Conservation (phyloP, 2,797 vertebrate species). For the Taeniopygia guttata region DNA sequence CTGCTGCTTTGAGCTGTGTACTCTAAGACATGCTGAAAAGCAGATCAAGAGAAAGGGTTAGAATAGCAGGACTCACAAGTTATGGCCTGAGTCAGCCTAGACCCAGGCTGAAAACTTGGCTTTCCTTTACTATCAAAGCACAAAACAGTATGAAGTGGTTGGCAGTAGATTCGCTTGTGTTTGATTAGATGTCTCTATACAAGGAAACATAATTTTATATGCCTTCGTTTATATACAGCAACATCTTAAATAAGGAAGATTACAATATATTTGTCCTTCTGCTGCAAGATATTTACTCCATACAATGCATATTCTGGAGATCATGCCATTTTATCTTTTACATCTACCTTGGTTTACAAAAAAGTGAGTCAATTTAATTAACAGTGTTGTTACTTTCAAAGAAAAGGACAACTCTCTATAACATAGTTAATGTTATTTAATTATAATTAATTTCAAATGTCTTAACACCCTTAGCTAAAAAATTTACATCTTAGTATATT, state of each 20-base stretch:
- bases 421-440: neutral
- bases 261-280: constrained; percentile 44
- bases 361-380: constrained; percentile 38
- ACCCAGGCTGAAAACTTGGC: constrained; percentile 76
- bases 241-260: constrained; percentile 37
- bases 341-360: constrained; percentile 45
- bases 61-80: constrained; percentile 94
- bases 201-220: constrained; percentile 48
- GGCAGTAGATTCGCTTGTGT: constrained; percentile 69
- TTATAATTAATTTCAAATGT: neutral
- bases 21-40: constrained; percentile 85
- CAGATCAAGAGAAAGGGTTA: constrained; percentile 97
- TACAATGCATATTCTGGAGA: constrained; percentile 31
- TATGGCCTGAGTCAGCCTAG: constrained; percentile 81
- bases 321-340: constrained; percentile 30
- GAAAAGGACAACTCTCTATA: constrained; percentile 31
- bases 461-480: neutral
- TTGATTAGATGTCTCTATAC: constrained; percentile 45
- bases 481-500: neutral
- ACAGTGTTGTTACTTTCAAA: constrained; percentile 45
- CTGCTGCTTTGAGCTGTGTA: constrained; percentile 86
- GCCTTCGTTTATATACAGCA: constrained; percentile 47
- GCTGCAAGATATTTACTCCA: constrained; percentile 58
- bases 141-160: constrained; percentile 58
- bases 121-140: constrained; percentile 75